A percentile compares a stretch with the other conserved stretches of the same genome.
phyloP scores from a whole-genome alignment of 2,113 vertebrate species.

The Dunckerocampus dactyliophorus region DNA sequence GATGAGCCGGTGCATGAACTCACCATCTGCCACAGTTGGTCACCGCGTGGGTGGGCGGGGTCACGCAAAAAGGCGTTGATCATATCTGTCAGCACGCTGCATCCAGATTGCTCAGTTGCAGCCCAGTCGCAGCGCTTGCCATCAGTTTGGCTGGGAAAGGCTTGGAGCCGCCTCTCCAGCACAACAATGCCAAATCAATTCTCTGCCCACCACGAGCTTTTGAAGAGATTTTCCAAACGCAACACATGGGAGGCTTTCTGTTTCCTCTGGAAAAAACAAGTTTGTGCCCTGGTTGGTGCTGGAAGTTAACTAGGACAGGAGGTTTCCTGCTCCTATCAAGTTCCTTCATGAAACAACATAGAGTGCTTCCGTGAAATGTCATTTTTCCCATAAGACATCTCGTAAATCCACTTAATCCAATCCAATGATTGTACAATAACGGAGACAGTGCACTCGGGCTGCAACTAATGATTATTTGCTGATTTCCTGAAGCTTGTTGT shows the following conservation, averaged over 20 bases:
- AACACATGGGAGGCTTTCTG: neutral
- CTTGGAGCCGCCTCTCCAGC: conserved; percentile 4
- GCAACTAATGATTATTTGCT: no score
- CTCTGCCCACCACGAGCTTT: neutral
- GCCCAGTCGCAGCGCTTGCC: conserved; percentile 14
- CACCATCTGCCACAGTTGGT: conserved; percentile 44
- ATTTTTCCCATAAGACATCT: no score
- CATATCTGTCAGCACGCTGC: conserved; percentile 25
- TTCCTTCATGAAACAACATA: no score
- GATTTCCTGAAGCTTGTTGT: no score
- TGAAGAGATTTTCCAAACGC: conserved; percentile 6
- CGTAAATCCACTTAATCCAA: no score
- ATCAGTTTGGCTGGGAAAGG: conserved; percentile 10
- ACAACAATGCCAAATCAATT: conserved; percentile 17
- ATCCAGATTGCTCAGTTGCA: conserved; percentile 30
- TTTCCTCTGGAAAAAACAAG: neutral
- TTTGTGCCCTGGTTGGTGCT: neutral
- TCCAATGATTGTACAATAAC: no score
- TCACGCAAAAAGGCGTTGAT: conserved; percentile 19
- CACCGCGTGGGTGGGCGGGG: conserved; percentile 27
- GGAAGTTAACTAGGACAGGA: neutral
- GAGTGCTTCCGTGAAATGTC: no score
- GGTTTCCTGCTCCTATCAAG: no score
- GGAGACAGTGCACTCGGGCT: no score
- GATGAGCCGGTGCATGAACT: conserved; percentile 28